Evolutionary conservation across 2,797 vertebrate species (phyloP), one percentile per base, ranked within the genome.

Genomic region (Sylvia borin): DNA sequence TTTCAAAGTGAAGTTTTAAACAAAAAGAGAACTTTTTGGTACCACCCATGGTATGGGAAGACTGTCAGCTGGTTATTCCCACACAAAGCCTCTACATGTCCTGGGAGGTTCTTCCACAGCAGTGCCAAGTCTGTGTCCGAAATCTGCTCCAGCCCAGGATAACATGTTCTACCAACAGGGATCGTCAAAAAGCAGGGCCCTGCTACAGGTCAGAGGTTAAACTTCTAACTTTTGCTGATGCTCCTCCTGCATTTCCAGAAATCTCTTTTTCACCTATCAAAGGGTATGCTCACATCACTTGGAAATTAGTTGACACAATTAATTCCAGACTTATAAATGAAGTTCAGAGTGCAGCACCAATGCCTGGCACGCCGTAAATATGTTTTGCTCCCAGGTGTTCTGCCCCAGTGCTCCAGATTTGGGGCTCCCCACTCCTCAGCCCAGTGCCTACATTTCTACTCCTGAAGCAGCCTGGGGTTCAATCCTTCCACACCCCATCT

Each of bases 331-430:
- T 48, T 71, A 62, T 8, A 32, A 92, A 57, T 12, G 19, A 68
- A 85, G 14, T 47, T 57, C 76, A 64, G 72, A 91, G 14, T 24
- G 47, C 43, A 53, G 26, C 16, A 70, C 26, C n/a, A 45, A 48
- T 31, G 36, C 25, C 5, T 67, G 72, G 42, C 38, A 75, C 2
- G 13, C 9, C 9, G 1, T 1, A 65, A 27, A 4, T 34, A 32
- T 0, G 10, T 57, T 55, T 29, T 67, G 42, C 32, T 78, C 7
- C 2, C 0, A 0, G 32, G 10, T 26, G 27, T 32, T 81, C 71
- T 47, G 54, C 42, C 45, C 57, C 19, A n/a, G 47, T 34, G 68
- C n/a, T 62, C 45, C 40, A 77, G 47, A 68, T n/a, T 18, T 36
- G 7, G 18, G 9, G 38, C 25, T 77, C 11, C 64, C 13, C 47